phyloP scores from a whole-genome alignment of 2,888 invertebrate genomes.

The Sphecodes monilicornis region DNA sequence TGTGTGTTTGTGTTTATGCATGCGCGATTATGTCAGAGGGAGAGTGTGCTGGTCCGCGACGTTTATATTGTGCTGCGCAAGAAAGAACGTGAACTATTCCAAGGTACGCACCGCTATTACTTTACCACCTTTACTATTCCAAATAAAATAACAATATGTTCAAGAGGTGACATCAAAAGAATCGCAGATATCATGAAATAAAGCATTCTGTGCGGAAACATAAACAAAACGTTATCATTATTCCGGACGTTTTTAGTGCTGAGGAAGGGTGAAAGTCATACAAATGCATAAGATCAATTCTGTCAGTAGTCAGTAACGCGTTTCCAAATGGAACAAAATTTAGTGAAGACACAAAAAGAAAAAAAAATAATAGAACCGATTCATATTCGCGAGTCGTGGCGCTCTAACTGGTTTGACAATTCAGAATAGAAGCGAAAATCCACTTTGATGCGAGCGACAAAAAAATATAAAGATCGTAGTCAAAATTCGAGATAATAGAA shows the following conservation, averaged over 20 bases:
- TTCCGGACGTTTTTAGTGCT: slow-evolving; percentile 85
- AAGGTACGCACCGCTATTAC: slow-evolving; percentile 84
- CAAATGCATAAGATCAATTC: slow-evolving; percentile 40
- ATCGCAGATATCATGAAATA: slow-evolving; percentile 80
- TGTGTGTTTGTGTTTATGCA: neutral
- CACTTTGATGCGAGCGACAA: neutral
- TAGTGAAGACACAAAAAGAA: neutral
- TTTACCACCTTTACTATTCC: slow-evolving; percentile 80
- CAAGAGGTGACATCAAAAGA: slow-evolving; percentile 76
- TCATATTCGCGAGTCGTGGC: neutral
- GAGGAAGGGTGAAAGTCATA: slow-evolving; percentile 85
- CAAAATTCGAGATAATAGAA: slow-evolving; percentile 34
- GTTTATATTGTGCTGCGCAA: slow-evolving; percentile 85
- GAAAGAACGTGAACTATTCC: slow-evolving; percentile 85
- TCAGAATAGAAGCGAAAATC: slow-evolving; percentile 9
- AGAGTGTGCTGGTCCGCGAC: slow-evolving; percentile 81
- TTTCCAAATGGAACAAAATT: slow-evolving; percentile 40
- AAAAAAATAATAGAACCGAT: slow-evolving; percentile 4
- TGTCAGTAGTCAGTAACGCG: slow-evolving; percentile 58
- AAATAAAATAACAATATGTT: slow-evolving; percentile 82
- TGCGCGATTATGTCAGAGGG: slow-evolving; percentile 19
- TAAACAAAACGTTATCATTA: slow-evolving; percentile 81
- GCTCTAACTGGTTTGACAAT: slow-evolving; percentile 15
- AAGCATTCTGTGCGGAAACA: slow-evolving; percentile 81
- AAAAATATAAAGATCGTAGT: slow-evolving; percentile 20